Conservation (phyloP, 2,113 vertebrate genomes). For the Piaya cayana region DNA sequence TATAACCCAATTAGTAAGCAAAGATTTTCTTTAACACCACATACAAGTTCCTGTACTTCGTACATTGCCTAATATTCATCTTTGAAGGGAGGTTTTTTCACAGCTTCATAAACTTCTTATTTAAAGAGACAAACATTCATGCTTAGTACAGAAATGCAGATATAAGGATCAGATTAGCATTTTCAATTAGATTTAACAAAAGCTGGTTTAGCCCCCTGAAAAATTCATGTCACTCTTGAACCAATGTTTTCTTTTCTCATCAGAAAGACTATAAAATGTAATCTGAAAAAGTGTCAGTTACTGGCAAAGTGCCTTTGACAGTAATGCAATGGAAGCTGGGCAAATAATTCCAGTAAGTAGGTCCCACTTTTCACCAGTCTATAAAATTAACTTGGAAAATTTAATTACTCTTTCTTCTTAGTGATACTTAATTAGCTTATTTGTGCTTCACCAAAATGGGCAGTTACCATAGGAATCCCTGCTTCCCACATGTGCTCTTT, state of each 20-base stretch:
- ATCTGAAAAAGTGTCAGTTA: neutral
- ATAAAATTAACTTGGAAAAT: neutral
- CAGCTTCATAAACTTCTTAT: neutral
- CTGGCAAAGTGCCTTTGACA: neutral
- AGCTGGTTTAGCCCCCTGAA: neutral
- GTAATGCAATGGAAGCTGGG: neutral
- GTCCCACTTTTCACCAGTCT: neutral
- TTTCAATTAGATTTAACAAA: neutral
- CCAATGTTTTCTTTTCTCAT: neutral
- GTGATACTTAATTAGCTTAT: neutral
- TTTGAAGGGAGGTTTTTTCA: neutral
- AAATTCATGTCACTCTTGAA: neutral
- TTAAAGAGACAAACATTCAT: neutral
- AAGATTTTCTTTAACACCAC: neutral
- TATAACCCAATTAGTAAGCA: neutral
- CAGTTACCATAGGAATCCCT: neutral
- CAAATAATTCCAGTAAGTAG: neutral
- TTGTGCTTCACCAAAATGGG: neutral
- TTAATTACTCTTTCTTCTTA: neutral
- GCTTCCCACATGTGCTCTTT: neutral
- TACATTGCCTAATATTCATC: neutral
- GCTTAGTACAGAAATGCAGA: neutral
- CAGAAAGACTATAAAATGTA: neutral
- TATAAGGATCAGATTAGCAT: neutral
- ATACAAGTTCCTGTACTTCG: neutral